Evolutionary conservation across 2,113 vertebrate species (phyloP).

Genomic region (Ptyas mucosa): DNA sequence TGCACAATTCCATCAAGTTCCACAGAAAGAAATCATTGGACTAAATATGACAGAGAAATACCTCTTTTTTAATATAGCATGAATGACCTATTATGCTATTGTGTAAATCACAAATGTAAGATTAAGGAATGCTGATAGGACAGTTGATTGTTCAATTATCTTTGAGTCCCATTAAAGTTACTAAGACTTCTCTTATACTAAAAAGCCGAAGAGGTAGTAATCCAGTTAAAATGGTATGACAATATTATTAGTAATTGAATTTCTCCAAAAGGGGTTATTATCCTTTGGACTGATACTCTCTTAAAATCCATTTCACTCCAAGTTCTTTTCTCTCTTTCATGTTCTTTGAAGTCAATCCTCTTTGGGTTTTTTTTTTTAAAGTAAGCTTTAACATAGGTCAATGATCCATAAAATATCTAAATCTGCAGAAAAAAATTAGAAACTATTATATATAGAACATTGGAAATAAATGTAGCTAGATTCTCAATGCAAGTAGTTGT

Average conservation of each 20-base stretch:
- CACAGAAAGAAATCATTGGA: not conserved
- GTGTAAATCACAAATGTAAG: not conserved
- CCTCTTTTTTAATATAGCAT: not conserved
- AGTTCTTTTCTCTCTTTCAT: not conserved
- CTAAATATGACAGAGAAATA: not conserved
- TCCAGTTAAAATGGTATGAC: conserved; percentile 9
- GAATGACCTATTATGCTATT: not conserved
- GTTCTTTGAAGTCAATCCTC: conserved; percentile 3
- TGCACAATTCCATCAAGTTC: not conserved
- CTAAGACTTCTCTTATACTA: not conserved
- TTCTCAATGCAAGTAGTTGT: not conserved
- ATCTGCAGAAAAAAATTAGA: not conserved
- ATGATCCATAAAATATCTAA: conserved; percentile 10
- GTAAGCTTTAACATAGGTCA: not conserved
- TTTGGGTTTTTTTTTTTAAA: not conserved
- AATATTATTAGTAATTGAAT: conserved; percentile 31
- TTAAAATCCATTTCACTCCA: not conserved
- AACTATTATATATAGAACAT: not conserved
- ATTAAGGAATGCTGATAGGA: conserved; percentile 17
- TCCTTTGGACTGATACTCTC: not conserved
- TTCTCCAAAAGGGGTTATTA: conserved; percentile 15
- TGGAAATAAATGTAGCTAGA: not conserved
- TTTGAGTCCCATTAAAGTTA: not conserved
- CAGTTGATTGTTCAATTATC: conserved; percentile 22
- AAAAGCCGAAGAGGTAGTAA: not conserved